Base-by-base conservation (phyloP, 1,140 invertebrate species). In the Drosophila lini region DNA sequence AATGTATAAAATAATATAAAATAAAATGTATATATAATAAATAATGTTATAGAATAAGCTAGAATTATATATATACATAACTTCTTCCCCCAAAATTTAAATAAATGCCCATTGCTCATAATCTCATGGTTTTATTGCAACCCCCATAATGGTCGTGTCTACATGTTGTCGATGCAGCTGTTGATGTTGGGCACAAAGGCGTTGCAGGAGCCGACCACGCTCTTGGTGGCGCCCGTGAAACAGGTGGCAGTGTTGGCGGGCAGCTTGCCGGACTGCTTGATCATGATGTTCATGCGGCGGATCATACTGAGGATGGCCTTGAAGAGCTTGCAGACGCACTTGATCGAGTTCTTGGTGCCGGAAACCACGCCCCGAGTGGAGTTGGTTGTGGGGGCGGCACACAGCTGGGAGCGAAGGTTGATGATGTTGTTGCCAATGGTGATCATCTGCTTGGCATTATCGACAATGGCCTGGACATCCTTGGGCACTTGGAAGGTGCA, bases 401-500 rank as follows among this genome's bases (percentile, higher is more conserved):
- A 90, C 5, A 80, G 38, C 4, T 48, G 28, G 19, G 55, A 61
- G 9, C 68, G 47, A 15, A 70, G 3, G 16, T 80, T 8, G 15
- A 86, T 53, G 28, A 90, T 67, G 6, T 34, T 48, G 16, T 80
- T 16, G 68, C 71, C 47, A 9, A 67, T 62, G 10, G 3, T 8
- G 15, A 78, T 40, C n/a, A 90, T 78, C 10, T 56, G 11, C 31
- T 75, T 75, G 52, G 47, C 63, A 2, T 41, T 70, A 16, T 62
- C 7, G 11, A 90, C 44, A 19, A 90, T 60, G 13, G 44, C 32
- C 32, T 32, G 22, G 9, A 90, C 56, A 36, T 90, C 77, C 55
- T 74, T 74, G 68, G 71, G 65, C 19, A 90, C 40, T 6, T 31
- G 31, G 0, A 42, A 42, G 32, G 81, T 74, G 52, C 86, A 90